phyloP scores from a whole-genome alignment of 2,888 invertebrate genomes.

The Drosophila buzzatii region DNA sequence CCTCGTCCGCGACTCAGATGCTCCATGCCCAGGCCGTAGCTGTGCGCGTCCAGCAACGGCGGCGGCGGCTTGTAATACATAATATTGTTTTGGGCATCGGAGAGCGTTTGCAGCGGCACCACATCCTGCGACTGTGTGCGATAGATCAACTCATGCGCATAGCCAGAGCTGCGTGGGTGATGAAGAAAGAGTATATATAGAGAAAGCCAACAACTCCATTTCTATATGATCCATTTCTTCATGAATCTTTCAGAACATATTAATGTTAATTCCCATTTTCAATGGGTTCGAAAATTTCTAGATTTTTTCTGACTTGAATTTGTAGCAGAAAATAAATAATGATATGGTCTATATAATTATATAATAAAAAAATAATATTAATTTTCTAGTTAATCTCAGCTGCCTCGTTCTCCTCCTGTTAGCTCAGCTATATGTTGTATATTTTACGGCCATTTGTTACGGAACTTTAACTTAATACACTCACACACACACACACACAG shows the following conservation, averaged over 20 bases:
- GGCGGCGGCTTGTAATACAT: slow-evolving; percentile 84
- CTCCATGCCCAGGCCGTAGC: slow-evolving; percentile 67
- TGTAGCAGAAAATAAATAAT: too few relatives aligned
- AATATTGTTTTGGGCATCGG: slow-evolving; percentile 77
- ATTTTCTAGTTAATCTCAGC: not conserved
- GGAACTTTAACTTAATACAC: slow-evolving; percentile 42
- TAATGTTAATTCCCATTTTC: too few relatives aligned
- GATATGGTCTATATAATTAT: too few relatives aligned
- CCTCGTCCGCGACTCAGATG: slow-evolving; percentile 64
- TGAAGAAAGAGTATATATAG: not conserved
- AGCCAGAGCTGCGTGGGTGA: slow-evolving; percentile 44
- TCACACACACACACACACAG: slow-evolving; percentile 5
- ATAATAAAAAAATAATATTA: not conserved
- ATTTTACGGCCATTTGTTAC: slow-evolving; percentile 59
- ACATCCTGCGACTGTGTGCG: slow-evolving; percentile 92
- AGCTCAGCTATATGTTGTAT: slow-evolving; percentile 15
- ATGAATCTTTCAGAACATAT: too few relatives aligned
- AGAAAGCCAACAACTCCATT: too few relatives aligned
- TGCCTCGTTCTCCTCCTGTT: slow-evolving; percentile 1
- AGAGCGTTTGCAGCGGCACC: slow-evolving; percentile 65
- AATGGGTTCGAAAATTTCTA: too few relatives aligned
- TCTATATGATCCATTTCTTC: too few relatives aligned
- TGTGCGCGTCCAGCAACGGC: slow-evolving; percentile 75
- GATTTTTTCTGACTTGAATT: too few relatives aligned
- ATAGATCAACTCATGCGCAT: slow-evolving; percentile 90